Evolutionary conservation across 1,140 invertebrate genomes (phyloP), one percentile per base, ranked within the genome.

Genomic region (Apis cerana): DNA sequence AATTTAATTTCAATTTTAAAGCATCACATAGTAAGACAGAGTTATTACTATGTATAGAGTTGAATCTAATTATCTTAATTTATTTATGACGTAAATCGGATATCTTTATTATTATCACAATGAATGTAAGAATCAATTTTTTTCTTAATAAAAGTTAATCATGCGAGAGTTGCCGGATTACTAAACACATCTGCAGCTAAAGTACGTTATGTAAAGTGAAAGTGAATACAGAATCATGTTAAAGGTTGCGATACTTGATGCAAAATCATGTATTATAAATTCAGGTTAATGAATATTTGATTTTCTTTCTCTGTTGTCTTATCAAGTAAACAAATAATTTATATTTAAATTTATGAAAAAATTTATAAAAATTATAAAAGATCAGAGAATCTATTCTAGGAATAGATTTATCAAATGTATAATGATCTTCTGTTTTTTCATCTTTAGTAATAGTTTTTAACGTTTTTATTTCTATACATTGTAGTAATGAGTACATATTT

Each of bases 181-280:
- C 59, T 59, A 48, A 54, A 79, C 69, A 52, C 80, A 52, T 62
- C 71, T 58, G 52, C 52, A 7, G 61, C 56, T 43, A 79, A 81
- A 78, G 62, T 68, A 13, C 15, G 62, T 88, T 88, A 88, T 79
- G 78, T 87, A 82, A 87, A 87, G 86, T 88, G 86, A 88, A 88
- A 88, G 86, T 88, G 56, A n/a, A 56, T 67, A 13, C 69, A 61
- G 70, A 71, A 67, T 62, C 62, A 19, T 84, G 74, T 80, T 79
- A 84, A 82, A 77, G 80, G 80, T 82, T 80, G 78, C 59, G 50
- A 33, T 76, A 59, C 62, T 17, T 33, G 64, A 54, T 82, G 74
- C 50, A 82, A 75, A 87, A 72, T 74, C 56, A 17, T 75, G 23
- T 65, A 76, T 72, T 61, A 74, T 77, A 81, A 80, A 86, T 83